Evolutionary conservation across 2,888 invertebrate species (phyloP), one percentile per base, ranked within the genome.

Genomic region (Metallyticus violacea): DNA sequence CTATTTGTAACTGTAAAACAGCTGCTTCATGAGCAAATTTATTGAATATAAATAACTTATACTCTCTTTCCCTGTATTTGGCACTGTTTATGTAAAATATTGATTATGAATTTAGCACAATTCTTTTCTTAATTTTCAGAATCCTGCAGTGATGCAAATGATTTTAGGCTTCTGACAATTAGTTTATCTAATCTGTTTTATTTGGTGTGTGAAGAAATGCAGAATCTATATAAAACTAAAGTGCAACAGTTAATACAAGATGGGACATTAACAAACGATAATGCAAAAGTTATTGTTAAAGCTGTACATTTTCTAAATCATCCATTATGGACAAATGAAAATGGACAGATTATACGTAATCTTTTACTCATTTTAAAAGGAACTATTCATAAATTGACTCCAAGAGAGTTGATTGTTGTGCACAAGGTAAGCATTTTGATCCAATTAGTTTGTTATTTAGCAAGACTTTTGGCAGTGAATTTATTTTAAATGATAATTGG

Each of bases 281-380:
- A 62, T 78, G 77, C 81, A 27, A 85, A 81, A 27, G 77, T 84
- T 77, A 88, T 92, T 27, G 87, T 92, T 62, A 91, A 91, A 89
- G 90, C 91, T 78, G 88, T 91, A 5, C 88, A 91, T 85, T 92
- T 93, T 90, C 90, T 94, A 27, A 93, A 92, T 89, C 90, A 92
- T 88, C 91, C 93, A 1, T 89, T 90, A 3, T 94, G 93, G 93
- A 91, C 92, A 6, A 89, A 92, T 81, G 89, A 90, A 26, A 91
- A 92, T 88, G 89, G 90, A 0, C 77, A 84, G 1, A 85, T 93
- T 1, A 92, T 86, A 78, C 40, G 85, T 7, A 89, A 91, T 9
- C 89, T 93, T 6, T 89, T 93, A 85, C 86, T 92, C 1, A 81
- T 91, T 7, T 88, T 93, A 9, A 90, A 91, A 88, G 90, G 91